phyloP scores from a whole-genome alignment of 2,888 invertebrate genomes.

The Neelides folsomi region DNA sequence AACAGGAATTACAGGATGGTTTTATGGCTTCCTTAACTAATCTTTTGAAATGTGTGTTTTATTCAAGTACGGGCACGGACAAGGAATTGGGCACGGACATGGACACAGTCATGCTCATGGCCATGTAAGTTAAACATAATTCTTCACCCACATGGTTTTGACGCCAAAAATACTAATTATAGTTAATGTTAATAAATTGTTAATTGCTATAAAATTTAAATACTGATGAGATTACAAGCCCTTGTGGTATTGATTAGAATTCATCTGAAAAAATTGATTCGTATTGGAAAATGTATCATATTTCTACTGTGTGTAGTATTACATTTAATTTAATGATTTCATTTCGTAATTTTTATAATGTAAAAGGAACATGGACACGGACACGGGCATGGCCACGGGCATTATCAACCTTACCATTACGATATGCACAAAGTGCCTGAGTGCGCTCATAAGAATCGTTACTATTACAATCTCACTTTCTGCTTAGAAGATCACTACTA shows the following conservation, averaged over 20 bases:
- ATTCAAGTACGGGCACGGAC: background rate
- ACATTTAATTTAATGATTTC: too few relatives aligned
- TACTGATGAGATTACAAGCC: too few relatives aligned
- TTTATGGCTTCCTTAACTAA: background rate
- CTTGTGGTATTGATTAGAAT: too few relatives aligned
- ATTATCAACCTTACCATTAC: constrained; percentile 15
- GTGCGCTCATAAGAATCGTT: constrained; percentile 27
- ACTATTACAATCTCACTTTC: constrained; percentile 31
- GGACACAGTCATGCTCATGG: constrained; percentile 4
- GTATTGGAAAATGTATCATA: too few relatives aligned
- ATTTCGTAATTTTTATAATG: too few relatives aligned
- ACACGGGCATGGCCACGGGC: background rate
- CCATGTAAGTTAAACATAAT: background rate
- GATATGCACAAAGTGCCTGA: constrained; percentile 21
- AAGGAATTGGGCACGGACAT: background rate
- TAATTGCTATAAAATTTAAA: too few relatives aligned
- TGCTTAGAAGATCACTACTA: constrained; percentile 36
- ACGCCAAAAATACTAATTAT: too few relatives aligned
- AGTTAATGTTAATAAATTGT: too few relatives aligned
- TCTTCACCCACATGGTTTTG: too few relatives aligned
- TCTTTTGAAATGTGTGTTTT: background rate
- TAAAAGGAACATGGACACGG: background rate
- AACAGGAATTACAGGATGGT: too few relatives aligned
- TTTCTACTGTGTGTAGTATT: too few relatives aligned
- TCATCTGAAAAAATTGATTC: too few relatives aligned